These are phyloP conservation scores for Ceratoteleas bidentatus DNA, from an alignment of 1,140 invertebrate genomes.

Conservation along the genomic window DNA sequence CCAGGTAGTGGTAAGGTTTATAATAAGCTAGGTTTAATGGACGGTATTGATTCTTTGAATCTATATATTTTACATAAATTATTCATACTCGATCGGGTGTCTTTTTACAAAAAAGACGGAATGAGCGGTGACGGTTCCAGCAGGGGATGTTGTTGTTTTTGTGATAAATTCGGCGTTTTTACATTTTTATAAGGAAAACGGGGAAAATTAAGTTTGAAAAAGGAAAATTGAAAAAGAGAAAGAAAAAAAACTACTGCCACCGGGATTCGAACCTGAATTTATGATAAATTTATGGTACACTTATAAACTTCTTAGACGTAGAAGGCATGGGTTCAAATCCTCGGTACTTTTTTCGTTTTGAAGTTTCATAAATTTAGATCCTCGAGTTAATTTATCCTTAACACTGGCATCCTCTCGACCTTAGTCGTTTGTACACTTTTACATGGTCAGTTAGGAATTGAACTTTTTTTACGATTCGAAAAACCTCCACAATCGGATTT, in stretches of 20 bases:
- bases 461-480: constrained; percentile 19
- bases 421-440: constrained; percentile 33
- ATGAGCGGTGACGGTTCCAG: background rate
- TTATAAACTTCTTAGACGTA: background rate
- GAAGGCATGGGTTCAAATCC: background rate
- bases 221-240: background rate
- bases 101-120: constrained; percentile 3
- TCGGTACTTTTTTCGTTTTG: background rate
- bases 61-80: constrained; percentile 57
- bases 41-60: constrained; percentile 51
- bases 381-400: background rate
- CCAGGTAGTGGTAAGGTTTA: constrained; percentile 48
- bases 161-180: background rate
- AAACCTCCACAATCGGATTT: background rate
- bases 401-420: constrained; percentile 13
- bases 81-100: constrained; percentile 26
- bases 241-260: background rate
- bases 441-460: constrained; percentile 44
- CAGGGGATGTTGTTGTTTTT: background rate
- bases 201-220: too few relatives aligned
- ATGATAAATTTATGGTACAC: background rate
- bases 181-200: too few relatives aligned
- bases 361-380: background rate
- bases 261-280: background rate
- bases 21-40: constrained; percentile 49